Evolutionary conservation across 2,797 vertebrate species (phyloP).

Genomic region (Rhodeus uyekii): DNA sequence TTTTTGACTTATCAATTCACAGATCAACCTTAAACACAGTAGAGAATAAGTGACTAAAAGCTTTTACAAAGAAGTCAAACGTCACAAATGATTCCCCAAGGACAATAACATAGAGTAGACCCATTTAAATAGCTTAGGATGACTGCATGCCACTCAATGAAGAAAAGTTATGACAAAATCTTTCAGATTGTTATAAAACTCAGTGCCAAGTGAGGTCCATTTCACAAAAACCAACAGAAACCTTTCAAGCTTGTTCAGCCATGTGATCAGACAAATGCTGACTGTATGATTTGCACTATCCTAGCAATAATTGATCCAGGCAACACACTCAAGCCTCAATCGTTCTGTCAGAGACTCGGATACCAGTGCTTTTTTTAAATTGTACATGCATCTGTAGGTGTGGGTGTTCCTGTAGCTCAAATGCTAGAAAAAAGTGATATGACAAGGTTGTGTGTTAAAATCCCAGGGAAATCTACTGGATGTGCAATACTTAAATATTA

Average conservation of each 20-base stretch:
- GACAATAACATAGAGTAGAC: background rate
- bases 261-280: conserved; percentile 6
- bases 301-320: conserved; percentile 13
- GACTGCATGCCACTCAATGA: background rate
- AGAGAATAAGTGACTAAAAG: background rate
- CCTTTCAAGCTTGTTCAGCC: conserved; percentile 12
- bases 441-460: background rate
- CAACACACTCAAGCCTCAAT: background rate
- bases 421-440: background rate
- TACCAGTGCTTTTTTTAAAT: background rate
- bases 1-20: background rate
- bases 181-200: conserved; percentile 2
- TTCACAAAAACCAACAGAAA: conserved; percentile 14
- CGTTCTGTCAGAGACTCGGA: background rate
- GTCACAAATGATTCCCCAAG: background rate
- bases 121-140: background rate
- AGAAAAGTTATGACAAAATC: conserved; percentile 20
- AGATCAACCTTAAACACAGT: background rate
- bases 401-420: background rate
- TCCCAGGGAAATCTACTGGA: background rate
- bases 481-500: background rate
- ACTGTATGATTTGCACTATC: background rate
- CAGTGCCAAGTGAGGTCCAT: background rate
- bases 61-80: background rate
- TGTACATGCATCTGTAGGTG: conserved; percentile 1